Percentiles rank a stretch among this genome's conserved stretches.
Evolutionary conservation across 2,888 invertebrate genomes (phyloP).

Genomic region (Apodemia duryi): DNA sequence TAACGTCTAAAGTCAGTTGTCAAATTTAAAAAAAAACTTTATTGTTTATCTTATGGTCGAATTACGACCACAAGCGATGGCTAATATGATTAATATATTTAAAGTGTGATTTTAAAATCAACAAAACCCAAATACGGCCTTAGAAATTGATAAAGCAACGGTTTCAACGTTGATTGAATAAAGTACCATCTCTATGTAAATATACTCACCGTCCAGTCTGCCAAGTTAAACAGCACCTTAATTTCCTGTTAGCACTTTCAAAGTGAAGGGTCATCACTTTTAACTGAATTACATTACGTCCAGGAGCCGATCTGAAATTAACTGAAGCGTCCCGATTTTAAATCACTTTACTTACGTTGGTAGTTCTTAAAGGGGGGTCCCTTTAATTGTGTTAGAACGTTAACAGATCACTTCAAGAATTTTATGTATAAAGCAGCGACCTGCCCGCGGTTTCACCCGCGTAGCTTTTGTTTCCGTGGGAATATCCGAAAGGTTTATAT

Average conservation of each 20-base stretch:
- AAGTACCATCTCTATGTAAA: constrained; percentile 15
- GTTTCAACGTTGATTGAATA: constrained; percentile 9
- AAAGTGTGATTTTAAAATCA: not conserved
- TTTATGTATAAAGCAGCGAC: too few relatives aligned
- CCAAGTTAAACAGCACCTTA: constrained; percentile 15
- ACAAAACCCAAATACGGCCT: not conserved
- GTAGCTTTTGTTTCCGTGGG: too few relatives aligned
- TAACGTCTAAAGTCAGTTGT: too few relatives aligned
- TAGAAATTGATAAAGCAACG: not conserved
- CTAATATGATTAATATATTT: not conserved
- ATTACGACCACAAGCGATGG: too few relatives aligned
- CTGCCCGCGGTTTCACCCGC: too few relatives aligned
- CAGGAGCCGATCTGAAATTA: constrained; percentile 8
- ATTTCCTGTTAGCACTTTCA: constrained; percentile 10
- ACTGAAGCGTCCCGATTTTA: constrained; percentile 13
- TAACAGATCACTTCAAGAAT: not conserved
- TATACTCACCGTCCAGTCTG: constrained; percentile 5
- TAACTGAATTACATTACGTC: constrained; percentile 18
- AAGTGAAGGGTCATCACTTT: constrained; percentile 15
- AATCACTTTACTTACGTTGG: not conserved
- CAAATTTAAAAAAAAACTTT: too few relatives aligned
- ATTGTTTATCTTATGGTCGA: too few relatives aligned
- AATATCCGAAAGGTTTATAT: too few relatives aligned
- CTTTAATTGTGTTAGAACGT: not conserved
- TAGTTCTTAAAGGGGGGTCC: not conserved